Percentiles rank a stretch among this genome's conserved stretches.
Evolutionary conservation across 2,888 invertebrate species (phyloP).

Genomic region (Nebria salina): DNA sequence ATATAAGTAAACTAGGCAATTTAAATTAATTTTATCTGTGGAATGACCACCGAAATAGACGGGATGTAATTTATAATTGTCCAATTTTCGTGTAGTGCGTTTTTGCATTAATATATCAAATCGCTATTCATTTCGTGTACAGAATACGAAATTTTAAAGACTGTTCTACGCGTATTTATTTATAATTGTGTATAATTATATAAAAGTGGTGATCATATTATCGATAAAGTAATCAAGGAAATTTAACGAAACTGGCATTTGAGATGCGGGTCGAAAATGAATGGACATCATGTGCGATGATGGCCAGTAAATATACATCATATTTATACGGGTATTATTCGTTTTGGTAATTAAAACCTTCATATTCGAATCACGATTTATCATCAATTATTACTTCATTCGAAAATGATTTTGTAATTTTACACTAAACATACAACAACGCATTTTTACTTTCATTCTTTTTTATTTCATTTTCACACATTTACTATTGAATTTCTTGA

Average conservation of each 20-base stretch:
- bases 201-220: background rate
- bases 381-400: background rate
- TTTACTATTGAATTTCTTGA: too few relatives aligned
- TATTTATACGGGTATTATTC: background rate
- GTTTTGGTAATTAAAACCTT: background rate
- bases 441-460: background rate
- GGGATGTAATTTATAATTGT: background rate
- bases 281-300: background rate
- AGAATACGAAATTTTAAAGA: background rate
- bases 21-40: constrained; percentile 23
- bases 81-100: background rate
- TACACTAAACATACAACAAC: background rate
- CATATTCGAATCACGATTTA: background rate
- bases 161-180: background rate
- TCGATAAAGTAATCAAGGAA: background rate
- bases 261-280: constrained; percentile 1
- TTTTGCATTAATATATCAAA: background rate
- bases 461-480: too few relatives aligned
- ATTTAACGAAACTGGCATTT: background rate
- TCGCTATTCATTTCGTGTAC: too few relatives aligned
- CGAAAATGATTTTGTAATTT: background rate
- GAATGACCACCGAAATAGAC: background rate
- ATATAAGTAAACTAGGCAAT: background rate
- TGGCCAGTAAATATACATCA: background rate
- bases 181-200: background rate